Evolutionary conservation across 2,797 vertebrate genomes (phyloP), one percentile per base, ranked within the genome.

Genomic region (Clarias pachynema): DNA sequence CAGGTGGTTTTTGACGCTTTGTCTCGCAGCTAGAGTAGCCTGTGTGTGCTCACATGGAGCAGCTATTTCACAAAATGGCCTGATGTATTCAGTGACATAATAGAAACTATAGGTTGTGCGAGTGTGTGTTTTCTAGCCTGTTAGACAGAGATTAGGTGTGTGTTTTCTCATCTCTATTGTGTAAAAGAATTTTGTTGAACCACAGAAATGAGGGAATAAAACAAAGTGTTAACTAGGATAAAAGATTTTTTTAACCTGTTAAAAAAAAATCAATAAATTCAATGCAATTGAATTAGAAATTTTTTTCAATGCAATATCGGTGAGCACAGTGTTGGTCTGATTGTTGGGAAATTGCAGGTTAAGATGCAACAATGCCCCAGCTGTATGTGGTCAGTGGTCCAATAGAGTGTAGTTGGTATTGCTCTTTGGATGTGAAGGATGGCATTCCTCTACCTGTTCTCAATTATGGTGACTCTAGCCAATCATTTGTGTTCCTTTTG

Each of bases 31-130:
- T 68, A 57, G 72, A 75, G 40, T 72, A 62, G 80, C 49, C 70
- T 88, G 18, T 62, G 57, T 57, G 20, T 78, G 10, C 57, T 62
- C 29, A 62, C n/a, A 60, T 57, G 37, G 57, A 79, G 31, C 31
- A 2, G 49, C 49, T 75, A 29, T 85, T 80, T 72, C 84, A 66
- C 49, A 63, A 59, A 82, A 87, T 87, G 57, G 66, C 73, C 69
- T 85, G 85, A 5, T 37, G 75, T 78, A 59, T 87, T 89, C 86
- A 44, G 59, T 73, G 56, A 63, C 60, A 80, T 86, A 83, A 89
- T 85, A 86, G n/a, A 82, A 62, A 82, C 63, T 31, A 78, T 31
- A 49, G 31, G 26, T 34, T 77, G 75, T 69, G 10, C 79, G 34
- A 34, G 4, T 81, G 53, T 57, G 68, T 86, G 56, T 66, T 68